Evolutionary conservation across 2,113 vertebrate species (phyloP), one percentile per base, ranked within the genome.

Genomic region (Alethe castanea): DNA sequence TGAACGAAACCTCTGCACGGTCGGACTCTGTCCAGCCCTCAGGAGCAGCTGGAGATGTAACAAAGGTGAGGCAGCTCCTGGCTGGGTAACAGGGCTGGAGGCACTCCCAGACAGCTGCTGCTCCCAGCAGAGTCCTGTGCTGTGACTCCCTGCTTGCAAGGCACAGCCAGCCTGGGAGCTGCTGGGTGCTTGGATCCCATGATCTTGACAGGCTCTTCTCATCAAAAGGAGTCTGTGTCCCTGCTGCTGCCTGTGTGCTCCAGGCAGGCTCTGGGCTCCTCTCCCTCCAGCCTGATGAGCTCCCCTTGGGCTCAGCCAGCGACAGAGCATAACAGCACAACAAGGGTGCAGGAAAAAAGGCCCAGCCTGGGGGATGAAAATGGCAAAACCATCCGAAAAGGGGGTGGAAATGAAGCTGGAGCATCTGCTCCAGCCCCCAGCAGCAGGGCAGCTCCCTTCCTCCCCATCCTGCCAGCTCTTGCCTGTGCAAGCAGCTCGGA

Each of bases 401-500:
- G 8, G 62, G 45, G 3, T 33, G 67, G 82, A 54, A 76, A 35
- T 17, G 14, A 67, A 86, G 35, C 5, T 54, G 10, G 35, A 77
- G 52, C 26, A n/a, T 72, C 88, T 65, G 59, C 86, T 70, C 5
- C 62, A 79, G 73, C 53, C 61, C 42, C 78, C 50, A 57, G 69
- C 64, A 92, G 69, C 38, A 31, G 70, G 61, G 84, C 87, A 67
- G 78, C 42, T 90, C 31, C 2, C 61, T 85, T 69, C 88, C 81
- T 88, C 17, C 76, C 82, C 11, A 28, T 86, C 94, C 3, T 90
- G 82, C 92, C 88, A 54, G 73, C 65, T 94, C 92, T 80, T 95
- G 95, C 86, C 95, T 66, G 6, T 20, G 9, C 56, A n/a, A 42
- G 95, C 72, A 90, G 86, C 72, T 9, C 16, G n/a, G 92, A 94